Conservation (phyloP, 2,797 vertebrate genomes). For the Sebastes wilsoni region DNA sequence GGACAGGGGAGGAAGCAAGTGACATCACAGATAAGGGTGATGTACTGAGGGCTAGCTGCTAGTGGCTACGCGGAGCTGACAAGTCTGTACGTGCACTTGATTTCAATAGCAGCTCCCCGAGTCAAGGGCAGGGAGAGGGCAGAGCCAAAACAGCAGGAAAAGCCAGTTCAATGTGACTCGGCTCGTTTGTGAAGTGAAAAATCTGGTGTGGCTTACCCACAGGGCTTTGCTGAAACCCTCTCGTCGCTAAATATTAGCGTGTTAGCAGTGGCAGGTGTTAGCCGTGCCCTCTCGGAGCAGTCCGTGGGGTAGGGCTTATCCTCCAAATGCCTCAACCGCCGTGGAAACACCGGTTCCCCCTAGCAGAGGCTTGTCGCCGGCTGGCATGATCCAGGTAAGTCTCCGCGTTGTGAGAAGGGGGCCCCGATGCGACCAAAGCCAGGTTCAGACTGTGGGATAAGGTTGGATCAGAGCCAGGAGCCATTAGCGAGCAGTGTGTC, state of each 20-base stretch:
- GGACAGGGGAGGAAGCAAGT: conserved; percentile 59
- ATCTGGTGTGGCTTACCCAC: conserved; percentile 46
- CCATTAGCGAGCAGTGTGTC: conserved; percentile 71
- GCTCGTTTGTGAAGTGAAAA: conserved; percentile 68
- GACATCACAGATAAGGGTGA: conserved; percentile 65
- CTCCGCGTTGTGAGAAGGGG: conserved; percentile 28
- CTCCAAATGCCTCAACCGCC: conserved; percentile 55
- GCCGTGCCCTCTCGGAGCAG: conserved; percentile 45
- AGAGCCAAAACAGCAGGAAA: conserved; percentile 50
- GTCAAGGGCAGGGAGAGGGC: conserved; percentile 70
- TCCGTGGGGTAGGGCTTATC: conserved; percentile 48
- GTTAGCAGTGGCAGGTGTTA: conserved; percentile 66
- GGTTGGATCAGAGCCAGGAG: conserved; percentile 74
- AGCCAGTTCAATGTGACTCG: conserved; percentile 51
- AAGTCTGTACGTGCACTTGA: conserved; percentile 56
- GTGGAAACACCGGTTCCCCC: conserved; percentile 38
- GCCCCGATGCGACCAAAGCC: conserved; percentile 44
- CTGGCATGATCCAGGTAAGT: conserved; percentile 73
- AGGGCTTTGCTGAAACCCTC: conserved; percentile 56
- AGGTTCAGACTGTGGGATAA: conserved; percentile 66
- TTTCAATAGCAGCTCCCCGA: conserved; percentile 63
- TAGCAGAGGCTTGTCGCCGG: conserved; percentile 26
- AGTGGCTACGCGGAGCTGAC: conserved; percentile 52
- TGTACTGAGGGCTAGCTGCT: conserved; percentile 50
- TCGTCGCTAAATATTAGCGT: conserved; percentile 56